Percentiles rank a stretch among this genome's conserved stretches.
phyloP scores from a whole-genome alignment of 2,888 invertebrate genomes.

The Falcaria lacertinaria region DNA sequence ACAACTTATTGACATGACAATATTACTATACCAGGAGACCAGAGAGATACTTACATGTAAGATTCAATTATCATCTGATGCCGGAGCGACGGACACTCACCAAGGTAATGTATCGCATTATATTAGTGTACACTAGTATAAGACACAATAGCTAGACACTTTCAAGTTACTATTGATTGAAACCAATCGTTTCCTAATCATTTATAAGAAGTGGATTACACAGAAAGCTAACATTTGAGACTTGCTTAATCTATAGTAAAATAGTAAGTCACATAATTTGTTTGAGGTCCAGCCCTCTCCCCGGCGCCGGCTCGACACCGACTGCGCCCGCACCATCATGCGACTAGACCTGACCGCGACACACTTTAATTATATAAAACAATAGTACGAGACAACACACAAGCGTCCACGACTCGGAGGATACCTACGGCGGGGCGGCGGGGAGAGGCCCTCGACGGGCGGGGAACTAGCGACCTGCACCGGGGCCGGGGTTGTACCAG shows the following conservation, averaged over 20 bases:
- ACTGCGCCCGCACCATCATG: constrained; percentile 26
- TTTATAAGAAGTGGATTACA: background rate
- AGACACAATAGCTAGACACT: too few species aligned
- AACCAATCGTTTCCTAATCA: too few species aligned
- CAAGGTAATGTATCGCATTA: too few species aligned
- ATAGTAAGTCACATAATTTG: constrained; percentile 1
- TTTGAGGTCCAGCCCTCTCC: constrained; percentile 3
- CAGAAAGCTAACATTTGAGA: constrained; percentile 1
- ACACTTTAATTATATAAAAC: background rate
- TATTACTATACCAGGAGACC: background rate
- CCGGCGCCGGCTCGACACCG: constrained; percentile 2
- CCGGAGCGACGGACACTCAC: too few species aligned
- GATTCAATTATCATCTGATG: background rate
- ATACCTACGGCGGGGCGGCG: background rate
- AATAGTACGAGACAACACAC: background rate
- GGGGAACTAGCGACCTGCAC: too few species aligned
- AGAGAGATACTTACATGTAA: background rate
- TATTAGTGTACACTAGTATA: too few species aligned
- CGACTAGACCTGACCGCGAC: constrained; percentile 26
- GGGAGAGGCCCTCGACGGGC: constrained; percentile 8
- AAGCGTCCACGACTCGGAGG: background rate
- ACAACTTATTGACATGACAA: background rate
- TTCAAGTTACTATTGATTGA: too few species aligned
- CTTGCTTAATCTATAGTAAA: constrained; percentile 1
- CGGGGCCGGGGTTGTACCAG: too few species aligned